Base-by-base conservation (phyloP, 2,888 invertebrate genomes). In the Idaea straminata region DNA sequence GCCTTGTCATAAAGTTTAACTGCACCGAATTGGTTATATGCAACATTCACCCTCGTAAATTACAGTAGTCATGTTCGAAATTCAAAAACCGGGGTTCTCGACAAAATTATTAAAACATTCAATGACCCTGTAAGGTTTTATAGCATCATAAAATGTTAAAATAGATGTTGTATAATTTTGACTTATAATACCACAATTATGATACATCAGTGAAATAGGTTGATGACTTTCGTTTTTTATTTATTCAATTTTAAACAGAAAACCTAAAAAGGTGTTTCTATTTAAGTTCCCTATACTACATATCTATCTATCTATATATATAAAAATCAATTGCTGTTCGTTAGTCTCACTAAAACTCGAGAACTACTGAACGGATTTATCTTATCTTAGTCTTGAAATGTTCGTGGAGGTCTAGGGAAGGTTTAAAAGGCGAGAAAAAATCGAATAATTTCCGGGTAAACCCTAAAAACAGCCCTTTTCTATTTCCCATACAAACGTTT, bases 31-130 rank as follows among this genome's bases (percentile, higher is more conserved):
- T 74, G 72, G 74, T 74, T 72, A 78, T 77, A 77, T 76, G 81
- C 79, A 80, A 81, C 85, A 83, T 80, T 85, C 79, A 80, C 83
- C 82, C 76, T 79, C 83, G 77, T 88, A 84, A 88, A 89, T 86
- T 82, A 83, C 78, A 72, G 74, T 74, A 80, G 83, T 81, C 80
- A 79, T 77, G 74, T 66, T 83, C 80, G 77, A 78, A 83, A 80
- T 83, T 82, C 80, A 58, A 82, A 78, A 78, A 75, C 82, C 79
- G 80, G 83, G 80, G 77, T 80, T 76, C 74, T 73, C 76, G 72
- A 80, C 80, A 77, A 81, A 82, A 82, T 81, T 66, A 80, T 81
- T 80, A 80, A 83, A 82, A 78, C 75, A 78, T 77, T 73, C 75
- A 81, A 83, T 79, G 79, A 79, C 79, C 81, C 80, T 74, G 82